phyloP scores from a whole-genome alignment of 37 sponge, comb jelly and placozoan genomes.

The Ephydatia muelleri region DNA sequence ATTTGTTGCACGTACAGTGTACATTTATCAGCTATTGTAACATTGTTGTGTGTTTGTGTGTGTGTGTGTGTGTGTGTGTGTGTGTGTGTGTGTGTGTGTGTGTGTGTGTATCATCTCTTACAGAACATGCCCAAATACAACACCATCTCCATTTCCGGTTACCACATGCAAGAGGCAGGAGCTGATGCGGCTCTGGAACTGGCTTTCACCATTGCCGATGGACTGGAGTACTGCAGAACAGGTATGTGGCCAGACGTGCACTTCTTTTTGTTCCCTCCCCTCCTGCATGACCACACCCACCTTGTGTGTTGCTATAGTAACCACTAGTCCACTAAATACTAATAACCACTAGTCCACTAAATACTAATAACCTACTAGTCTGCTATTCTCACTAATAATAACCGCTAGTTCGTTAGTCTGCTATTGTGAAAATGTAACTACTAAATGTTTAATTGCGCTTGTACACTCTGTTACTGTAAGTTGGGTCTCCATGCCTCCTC shows the following conservation, averaged over 20 bases:
- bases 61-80: neutral
- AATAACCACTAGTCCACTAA: no score
- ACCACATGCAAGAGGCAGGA: constrained; percentile 99
- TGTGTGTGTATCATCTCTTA: constrained; percentile 5
- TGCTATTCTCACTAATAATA: no score
- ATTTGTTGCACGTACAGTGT: no score
- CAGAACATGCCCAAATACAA: constrained; percentile 96
- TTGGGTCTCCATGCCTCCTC: neutral
- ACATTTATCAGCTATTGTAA: no score
- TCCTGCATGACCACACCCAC: no score
- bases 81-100: neutral
- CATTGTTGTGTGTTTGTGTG: constrained; percentile 3
- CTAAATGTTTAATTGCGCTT: no score
- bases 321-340: no score
- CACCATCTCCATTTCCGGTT: constrained; percentile 97
- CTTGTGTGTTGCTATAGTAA: no score
- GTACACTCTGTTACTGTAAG: neutral
- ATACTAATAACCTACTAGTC: no score
- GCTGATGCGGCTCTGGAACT: constrained; percentile 94
- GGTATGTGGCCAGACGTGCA: constrained; percentile 30
- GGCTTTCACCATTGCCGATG: constrained; percentile 95
- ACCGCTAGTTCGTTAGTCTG: no score
- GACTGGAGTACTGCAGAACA: constrained; percentile 96
- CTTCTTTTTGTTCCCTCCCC: no score
- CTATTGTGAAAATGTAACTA: no score